These are phyloP conservation scores for Lasioglossum baleicum DNA, from an alignment of 1,140 invertebrate species.

Conservation along the genomic window DNA sequence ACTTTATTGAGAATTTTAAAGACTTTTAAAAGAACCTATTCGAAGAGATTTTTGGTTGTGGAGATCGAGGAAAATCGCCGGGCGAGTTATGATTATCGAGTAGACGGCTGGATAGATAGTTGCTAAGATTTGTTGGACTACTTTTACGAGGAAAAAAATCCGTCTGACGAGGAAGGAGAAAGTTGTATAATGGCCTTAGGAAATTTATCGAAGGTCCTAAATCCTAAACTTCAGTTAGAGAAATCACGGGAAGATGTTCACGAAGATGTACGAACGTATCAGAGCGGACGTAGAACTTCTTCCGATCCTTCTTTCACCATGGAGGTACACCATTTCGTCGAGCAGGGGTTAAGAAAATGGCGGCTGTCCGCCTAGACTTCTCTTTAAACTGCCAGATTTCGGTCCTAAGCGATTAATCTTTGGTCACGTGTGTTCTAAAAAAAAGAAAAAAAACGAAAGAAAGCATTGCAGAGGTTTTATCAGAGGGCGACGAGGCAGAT, in stretches of 20 bases:
- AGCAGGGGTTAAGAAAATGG: not conserved
- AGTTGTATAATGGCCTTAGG: not conserved
- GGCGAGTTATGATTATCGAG: not conserved
- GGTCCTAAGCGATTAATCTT: conserved; percentile 1
- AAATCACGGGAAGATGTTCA: not conserved
- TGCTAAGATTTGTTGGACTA: not conserved
- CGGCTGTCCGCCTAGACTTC: conserved; percentile 19
- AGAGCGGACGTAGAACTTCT: not conserved
- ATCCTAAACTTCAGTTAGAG: not conserved
- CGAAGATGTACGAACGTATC: too few relatives aligned
- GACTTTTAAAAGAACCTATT: not conserved
- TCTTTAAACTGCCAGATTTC: conserved; percentile 31
- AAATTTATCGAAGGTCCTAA: not conserved
- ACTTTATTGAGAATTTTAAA: not conserved
- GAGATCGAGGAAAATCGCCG: not conserved
- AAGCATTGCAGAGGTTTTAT: not conserved
- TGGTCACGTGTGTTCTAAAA: not conserved
- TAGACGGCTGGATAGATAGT: not conserved
- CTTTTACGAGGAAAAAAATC: not conserved
- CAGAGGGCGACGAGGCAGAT: not conserved
- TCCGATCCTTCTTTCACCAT: not conserved
- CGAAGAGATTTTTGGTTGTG: not conserved
- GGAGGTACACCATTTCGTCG: not conserved
- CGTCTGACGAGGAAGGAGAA: not conserved
- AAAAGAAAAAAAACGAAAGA: not conserved